phyloP scores from a whole-genome alignment of 2,113 vertebrate species.

The Podarcis raffonei region DNA sequence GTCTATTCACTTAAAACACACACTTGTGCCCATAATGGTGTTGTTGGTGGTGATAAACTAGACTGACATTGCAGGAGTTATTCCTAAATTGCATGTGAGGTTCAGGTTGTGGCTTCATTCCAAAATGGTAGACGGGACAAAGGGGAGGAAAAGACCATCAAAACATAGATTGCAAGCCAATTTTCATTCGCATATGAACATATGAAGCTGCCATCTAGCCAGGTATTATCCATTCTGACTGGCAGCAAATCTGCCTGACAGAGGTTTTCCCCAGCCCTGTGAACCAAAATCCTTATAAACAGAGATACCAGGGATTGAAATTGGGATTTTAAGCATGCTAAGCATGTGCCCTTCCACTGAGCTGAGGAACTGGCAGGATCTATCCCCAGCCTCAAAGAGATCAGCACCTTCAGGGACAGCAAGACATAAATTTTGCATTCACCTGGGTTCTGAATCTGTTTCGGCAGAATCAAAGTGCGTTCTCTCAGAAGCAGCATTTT shows the following conservation, averaged over 20 bases:
- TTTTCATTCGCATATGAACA: neutral
- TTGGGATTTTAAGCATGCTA: neutral
- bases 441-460: neutral
- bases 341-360: neutral
- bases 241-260: neutral
- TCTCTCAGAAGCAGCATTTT: neutral
- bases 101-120: neutral
- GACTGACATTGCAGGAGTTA: neutral
- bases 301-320: neutral
- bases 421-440: neutral
- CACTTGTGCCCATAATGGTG: no score
- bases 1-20: no score
- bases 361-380: neutral
- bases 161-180: neutral
- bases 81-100: neutral
- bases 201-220: neutral
- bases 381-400: neutral
- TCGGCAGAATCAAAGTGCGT: neutral
- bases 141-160: no score
- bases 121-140: neutral
- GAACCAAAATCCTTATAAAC: neutral
- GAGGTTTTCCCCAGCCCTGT: neutral
- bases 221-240: neutral
- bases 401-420: neutral
- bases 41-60: neutral